These are phyloP conservation scores for Drosophila kepulauana DNA, from an alignment of 1,140 invertebrate genomes.

Conservation along the genomic window DNA sequence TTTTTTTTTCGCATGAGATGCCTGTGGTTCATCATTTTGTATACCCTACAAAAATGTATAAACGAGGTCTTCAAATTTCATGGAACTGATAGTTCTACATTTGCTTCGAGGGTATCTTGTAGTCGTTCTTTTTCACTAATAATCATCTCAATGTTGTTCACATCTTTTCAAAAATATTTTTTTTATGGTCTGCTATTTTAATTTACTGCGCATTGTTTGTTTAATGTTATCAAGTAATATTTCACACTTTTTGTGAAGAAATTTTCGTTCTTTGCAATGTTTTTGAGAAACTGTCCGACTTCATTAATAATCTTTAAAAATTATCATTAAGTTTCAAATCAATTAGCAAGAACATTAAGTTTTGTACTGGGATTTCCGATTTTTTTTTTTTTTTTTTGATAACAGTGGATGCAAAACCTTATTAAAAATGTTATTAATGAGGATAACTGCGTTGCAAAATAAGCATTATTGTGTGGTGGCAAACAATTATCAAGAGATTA, in stretches of 20 bases:
- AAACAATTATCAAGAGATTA: background rate
- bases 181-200: conserved; percentile 15
- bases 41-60: background rate
- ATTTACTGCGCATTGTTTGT: conserved; percentile 31
- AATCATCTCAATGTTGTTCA: background rate
- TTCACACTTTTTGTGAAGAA: conserved; percentile 7
- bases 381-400: background rate
- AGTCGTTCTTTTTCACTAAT: background rate
- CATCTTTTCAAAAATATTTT: conserved; percentile 9
- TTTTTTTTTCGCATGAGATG: conserved; percentile 18
- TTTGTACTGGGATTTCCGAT: background rate
- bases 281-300: background rate
- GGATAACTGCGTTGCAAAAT: background rate
- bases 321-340: background rate
- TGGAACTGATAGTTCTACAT: no score
- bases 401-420: background rate
- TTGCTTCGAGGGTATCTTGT: background rate
- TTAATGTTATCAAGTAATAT: conserved; percentile 9
- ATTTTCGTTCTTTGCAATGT: background rate
- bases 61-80: no score
- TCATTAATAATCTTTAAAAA: background rate
- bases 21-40: conserved; percentile 18
- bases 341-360: background rate
- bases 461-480: background rate
- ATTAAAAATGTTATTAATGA: background rate